These are phyloP conservation scores for Crenuchus spilurus DNA, from an alignment of 2,797 vertebrate genomes.

Conservation along the genomic window DNA sequence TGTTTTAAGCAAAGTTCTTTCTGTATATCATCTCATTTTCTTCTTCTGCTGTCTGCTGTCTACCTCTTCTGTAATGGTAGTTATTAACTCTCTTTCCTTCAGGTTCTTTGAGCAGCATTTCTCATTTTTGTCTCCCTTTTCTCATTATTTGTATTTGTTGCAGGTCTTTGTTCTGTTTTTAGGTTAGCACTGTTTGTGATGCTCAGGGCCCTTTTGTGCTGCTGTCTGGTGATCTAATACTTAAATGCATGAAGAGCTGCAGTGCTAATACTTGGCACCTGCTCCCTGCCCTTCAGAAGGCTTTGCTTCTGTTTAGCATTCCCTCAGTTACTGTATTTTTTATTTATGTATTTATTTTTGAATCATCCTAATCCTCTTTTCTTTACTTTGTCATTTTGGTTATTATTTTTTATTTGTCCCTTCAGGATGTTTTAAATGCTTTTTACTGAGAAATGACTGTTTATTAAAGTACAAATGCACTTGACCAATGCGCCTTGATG, in stretches of 20 bases:
- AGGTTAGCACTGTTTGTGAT: background rate
- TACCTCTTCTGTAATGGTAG: background rate
- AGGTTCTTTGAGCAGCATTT: background rate
- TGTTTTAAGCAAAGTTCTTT: background rate
- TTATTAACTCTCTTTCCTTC: background rate
- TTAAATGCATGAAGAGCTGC: constrained; percentile 7
- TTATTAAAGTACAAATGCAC: too few species aligned
- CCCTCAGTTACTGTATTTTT: background rate
- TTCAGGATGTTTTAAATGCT: background rate
- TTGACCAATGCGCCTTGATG: too few species aligned
- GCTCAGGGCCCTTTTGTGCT: background rate
- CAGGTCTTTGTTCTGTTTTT: constrained; percentile 1
- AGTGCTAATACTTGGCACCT: constrained; percentile 11
- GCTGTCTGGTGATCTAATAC: constrained; percentile 13
- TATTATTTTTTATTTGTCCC: background rate
- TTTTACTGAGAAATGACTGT: background rate
- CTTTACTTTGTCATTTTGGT: too few species aligned
- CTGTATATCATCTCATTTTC: background rate
- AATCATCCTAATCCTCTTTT: too few species aligned
- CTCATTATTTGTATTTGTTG: background rate
- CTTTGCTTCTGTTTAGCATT: background rate
- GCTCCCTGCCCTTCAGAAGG: background rate
- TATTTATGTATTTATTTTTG: too few species aligned
- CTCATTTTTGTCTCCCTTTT: constrained; percentile 1
- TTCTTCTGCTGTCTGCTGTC: background rate